Percentiles rank a stretch among this genome's conserved stretches.
phyloP scores from a whole-genome alignment of 2,797 vertebrate species.

The Amniataba percoides region DNA sequence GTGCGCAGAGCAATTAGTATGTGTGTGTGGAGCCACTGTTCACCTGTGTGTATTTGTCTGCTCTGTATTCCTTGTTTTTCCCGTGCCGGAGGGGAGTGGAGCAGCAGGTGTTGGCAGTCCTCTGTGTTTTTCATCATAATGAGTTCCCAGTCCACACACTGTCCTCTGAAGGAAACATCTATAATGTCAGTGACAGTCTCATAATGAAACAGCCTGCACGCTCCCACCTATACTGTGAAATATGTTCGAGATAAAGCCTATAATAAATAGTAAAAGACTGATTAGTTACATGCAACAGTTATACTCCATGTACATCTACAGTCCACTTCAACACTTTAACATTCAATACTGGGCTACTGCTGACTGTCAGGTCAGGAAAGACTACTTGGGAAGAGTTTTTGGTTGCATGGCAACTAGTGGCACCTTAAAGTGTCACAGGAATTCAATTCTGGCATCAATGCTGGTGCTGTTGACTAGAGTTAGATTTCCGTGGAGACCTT shows the following conservation, averaged over 20 bases:
- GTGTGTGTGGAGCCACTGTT: constrained; percentile 37
- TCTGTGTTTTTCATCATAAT: constrained; percentile 73
- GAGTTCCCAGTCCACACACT: constrained; percentile 71
- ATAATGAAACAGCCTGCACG: constrained; percentile 19
- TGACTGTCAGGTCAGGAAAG: no score
- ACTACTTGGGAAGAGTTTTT: no score
- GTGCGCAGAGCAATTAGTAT: constrained; percentile 44
- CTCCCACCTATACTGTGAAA: constrained; percentile 3
- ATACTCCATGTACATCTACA: no score
- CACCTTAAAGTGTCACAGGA: no score
- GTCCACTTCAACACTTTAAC: no score
- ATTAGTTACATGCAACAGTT: neutral
- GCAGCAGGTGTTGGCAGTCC: constrained; percentile 75
- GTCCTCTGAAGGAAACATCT: constrained; percentile 61
- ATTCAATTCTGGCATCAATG: no score
- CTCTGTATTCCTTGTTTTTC: constrained; percentile 54
- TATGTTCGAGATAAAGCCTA: neutral
- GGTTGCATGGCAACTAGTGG: no score
- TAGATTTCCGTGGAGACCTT: no score
- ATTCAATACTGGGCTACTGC: no score
- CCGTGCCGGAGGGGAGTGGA: constrained; percentile 52
- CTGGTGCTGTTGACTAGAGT: no score
- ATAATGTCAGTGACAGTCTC: constrained; percentile 35
- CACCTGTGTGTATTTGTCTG: constrained; percentile 57
- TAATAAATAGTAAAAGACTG: neutral